phyloP scores from a whole-genome alignment of 2,888 invertebrate species.

The Craniophora ligustri region DNA sequence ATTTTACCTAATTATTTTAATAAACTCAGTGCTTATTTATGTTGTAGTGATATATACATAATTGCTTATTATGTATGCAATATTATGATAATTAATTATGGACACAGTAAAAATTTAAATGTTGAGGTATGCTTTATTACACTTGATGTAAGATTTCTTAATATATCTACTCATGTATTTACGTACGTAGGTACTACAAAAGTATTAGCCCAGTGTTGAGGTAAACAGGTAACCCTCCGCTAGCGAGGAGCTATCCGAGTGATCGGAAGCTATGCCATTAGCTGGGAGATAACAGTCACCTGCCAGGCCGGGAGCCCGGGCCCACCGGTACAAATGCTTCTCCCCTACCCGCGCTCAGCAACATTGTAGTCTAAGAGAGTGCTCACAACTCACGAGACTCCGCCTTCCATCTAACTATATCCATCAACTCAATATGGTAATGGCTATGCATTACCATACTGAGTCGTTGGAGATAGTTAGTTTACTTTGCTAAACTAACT shows the following conservation, averaged over 20 bases:
- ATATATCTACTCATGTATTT: too few species aligned
- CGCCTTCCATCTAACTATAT: too few species aligned
- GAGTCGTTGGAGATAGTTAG: too few species aligned
- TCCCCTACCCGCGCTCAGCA: neutral
- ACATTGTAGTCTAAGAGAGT: slow-evolving; percentile 13
- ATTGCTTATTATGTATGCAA: slow-evolving; percentile 42
- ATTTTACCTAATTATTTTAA: slow-evolving; percentile 44
- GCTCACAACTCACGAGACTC: too few species aligned
- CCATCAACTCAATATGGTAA: too few species aligned
- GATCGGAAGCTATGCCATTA: slow-evolving; percentile 18
- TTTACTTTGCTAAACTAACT: too few species aligned
- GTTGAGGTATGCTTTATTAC: too few species aligned
- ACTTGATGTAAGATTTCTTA: too few species aligned
- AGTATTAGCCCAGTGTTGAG: neutral
- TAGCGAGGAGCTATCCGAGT: neutral
- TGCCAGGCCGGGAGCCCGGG: neutral
- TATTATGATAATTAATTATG: slow-evolving; percentile 42
- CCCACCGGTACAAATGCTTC: too few species aligned
- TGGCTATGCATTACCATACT: too few species aligned
- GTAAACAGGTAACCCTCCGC: neutral
- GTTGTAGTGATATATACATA: slow-evolving; percentile 34
- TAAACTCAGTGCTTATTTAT: slow-evolving; percentile 32
- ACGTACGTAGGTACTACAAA: too few species aligned
- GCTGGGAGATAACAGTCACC: neutral
- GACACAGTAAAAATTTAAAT: slow-evolving; percentile 7